Evolutionary conservation across 1,140 invertebrate species (phyloP).

Genomic region (Thalassaphorura encarpata): DNA sequence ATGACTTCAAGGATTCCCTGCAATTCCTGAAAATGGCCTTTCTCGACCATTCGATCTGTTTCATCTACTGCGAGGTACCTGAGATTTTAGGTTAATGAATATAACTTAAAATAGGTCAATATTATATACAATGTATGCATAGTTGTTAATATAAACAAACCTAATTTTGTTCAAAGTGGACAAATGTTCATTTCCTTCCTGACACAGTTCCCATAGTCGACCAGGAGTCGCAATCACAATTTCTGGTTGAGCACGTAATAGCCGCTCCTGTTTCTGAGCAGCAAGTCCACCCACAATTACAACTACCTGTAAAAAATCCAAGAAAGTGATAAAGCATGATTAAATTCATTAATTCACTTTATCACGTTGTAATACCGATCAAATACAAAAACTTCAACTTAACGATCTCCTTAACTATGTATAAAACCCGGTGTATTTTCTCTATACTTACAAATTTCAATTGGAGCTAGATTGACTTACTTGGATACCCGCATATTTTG

Average conservation of each 20-base stretch:
- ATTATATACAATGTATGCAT: not conserved
- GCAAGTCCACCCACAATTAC: conserved; percentile 83
- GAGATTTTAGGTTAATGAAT: conserved; percentile 29
- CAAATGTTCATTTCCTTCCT: conserved; percentile 64
- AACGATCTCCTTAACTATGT: not conserved
- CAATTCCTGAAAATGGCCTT: conserved; percentile 91
- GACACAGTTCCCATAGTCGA: conserved; percentile 83
- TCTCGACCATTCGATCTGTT: conserved; percentile 96
- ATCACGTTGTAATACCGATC: not conserved
- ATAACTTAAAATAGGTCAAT: not conserved
- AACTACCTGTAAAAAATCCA: conserved; percentile 45
- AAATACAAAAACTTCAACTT: not conserved
- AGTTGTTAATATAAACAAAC: conserved; percentile 38
- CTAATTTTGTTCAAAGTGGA: conserved; percentile 56
- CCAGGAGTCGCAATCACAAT: conserved; percentile 94
- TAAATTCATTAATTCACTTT: not conserved
- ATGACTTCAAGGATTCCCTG: conserved; percentile 67
- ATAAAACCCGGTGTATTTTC: not conserved
- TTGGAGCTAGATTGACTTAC: conserved; percentile 35
- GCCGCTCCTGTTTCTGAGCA: conserved; percentile 77
- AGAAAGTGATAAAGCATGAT: not conserved
- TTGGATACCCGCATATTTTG: conserved; percentile 66
- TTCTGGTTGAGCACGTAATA: conserved; percentile 68
- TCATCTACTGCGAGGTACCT: conserved; percentile 92
- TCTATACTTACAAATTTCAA: not conserved